Base-by-base conservation (phyloP, 2,888 invertebrate genomes). In the Camponotus fellah region DNA sequence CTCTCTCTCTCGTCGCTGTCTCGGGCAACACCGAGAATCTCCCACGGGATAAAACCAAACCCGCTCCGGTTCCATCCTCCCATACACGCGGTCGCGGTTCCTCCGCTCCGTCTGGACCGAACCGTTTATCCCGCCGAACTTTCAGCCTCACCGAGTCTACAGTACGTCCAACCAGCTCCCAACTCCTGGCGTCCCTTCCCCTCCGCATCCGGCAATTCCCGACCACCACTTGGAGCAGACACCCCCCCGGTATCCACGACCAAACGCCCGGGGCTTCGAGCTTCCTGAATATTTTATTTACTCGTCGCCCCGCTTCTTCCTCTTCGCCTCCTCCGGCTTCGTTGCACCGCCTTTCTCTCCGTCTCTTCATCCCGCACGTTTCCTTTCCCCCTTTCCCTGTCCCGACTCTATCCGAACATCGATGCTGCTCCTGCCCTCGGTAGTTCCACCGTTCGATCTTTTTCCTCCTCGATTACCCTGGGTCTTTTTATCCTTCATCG, bases 241-340 rank as follows among this genome's bases (percentile, higher is more conserved):
- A 90, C 89, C 90, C 77, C 77, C 49, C 84, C 84, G 83, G 90
- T 88, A 86, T 88, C 90, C 82, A 85, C 89, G 91, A 91, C 92
- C 92, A 91, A 93, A 92, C 92, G 91, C 92, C 90, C 87, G 87
- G 84, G 91, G 90, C 88, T 72, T 85, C 74, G 82, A 83, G 88
- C 87, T 90, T 89, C 89, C 87, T 92, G 91, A 94, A 94, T 94
- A 93, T 93, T 94, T 94, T 92, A 94, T 93, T 93, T 91, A 92
- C 91, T 91, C 87, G 83, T 87, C 87, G 86, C 86, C 86, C 60
- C 53, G 49, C 49, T 77, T 68, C 82, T 74, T 75, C 64, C 60
- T 43, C 58, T 53, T 26, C 37, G 77, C 77, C 64, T 81, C 53
- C 81, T 40, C 49, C n/a, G 53, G 37, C 12, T 60, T 56, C 32